Conservation (phyloP, 2,113 vertebrate species). For the Picathartes gymnocephalus region DNA sequence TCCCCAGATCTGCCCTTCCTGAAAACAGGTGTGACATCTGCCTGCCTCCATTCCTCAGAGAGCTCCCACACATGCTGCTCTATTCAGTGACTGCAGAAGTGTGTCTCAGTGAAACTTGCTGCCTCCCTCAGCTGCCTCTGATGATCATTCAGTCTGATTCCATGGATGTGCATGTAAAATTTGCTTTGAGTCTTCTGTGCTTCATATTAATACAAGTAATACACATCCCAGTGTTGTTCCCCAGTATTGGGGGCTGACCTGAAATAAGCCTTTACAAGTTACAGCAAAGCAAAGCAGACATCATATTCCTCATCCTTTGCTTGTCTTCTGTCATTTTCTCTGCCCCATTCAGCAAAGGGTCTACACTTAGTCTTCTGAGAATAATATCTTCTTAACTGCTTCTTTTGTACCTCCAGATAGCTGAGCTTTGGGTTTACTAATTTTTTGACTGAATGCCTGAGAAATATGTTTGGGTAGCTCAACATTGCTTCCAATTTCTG, state of each 20-base stretch:
- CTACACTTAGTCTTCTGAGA: background rate
- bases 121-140: background rate
- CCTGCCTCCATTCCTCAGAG: background rate
- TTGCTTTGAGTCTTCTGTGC: background rate
- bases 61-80: background rate
- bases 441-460: background rate
- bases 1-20: background rate
- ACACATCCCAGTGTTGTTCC: background rate
- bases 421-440: background rate
- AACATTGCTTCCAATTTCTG: background rate
- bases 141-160: background rate
- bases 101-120: background rate
- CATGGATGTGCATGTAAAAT: background rate
- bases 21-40: background rate
- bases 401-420: background rate
- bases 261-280: background rate
- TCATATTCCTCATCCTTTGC: background rate
- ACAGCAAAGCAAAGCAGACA: background rate
- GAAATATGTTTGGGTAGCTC: background rate
- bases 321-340: background rate
- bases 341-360: background rate
- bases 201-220: background rate
- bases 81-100: background rate
- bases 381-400: background rate
- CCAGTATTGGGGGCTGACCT: background rate